Evolutionary conservation across 2,888 invertebrate species (phyloP).

Genomic region (Aphodius granarius): DNA sequence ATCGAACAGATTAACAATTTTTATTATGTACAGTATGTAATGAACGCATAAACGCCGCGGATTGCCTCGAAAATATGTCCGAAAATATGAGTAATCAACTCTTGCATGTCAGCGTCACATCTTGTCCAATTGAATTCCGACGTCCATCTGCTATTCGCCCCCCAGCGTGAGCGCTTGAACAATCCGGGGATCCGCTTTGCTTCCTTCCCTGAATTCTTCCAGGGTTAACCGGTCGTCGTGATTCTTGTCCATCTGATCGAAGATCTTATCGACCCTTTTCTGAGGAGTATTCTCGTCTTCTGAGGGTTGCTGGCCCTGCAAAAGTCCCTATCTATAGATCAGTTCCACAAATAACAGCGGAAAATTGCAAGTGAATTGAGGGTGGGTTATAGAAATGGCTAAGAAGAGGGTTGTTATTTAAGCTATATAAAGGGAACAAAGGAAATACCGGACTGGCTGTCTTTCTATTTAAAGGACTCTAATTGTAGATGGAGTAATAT

Average conservation of each 20-base stretch:
- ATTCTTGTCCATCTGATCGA: constrained; percentile 99
- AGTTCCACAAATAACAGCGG: not conserved
- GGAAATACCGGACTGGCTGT: not conserved
- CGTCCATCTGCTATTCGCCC: constrained; percentile 62
- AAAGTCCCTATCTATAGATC: constrained; percentile 5
- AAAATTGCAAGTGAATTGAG: not conserved
- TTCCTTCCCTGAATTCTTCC: constrained; percentile 96
- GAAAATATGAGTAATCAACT: not conserved
- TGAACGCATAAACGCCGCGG: not conserved
- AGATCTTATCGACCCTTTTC: constrained; percentile 97
- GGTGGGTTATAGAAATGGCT: not conserved
- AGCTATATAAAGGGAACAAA: not conserved
- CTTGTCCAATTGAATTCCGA: constrained; percentile 46
- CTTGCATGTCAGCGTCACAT: constrained; percentile 41
- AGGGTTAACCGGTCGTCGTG: constrained; percentile 94
- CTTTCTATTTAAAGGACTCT: not conserved
- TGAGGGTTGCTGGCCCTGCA: constrained; percentile 86
- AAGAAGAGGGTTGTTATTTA: not conserved
- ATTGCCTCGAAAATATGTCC: not conserved
- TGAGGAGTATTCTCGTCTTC: constrained; percentile 93
- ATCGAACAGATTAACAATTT: not conserved
- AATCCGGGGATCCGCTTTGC: constrained; percentile 97
- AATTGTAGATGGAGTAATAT: not conserved
- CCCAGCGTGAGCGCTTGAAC: constrained; percentile 93
- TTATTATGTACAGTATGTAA: not conserved